Percentiles rank a stretch among this genome's conserved stretches.
phyloP scores from a whole-genome alignment of 1,140 invertebrate species.

The Pectinophora gossypiella region DNA sequence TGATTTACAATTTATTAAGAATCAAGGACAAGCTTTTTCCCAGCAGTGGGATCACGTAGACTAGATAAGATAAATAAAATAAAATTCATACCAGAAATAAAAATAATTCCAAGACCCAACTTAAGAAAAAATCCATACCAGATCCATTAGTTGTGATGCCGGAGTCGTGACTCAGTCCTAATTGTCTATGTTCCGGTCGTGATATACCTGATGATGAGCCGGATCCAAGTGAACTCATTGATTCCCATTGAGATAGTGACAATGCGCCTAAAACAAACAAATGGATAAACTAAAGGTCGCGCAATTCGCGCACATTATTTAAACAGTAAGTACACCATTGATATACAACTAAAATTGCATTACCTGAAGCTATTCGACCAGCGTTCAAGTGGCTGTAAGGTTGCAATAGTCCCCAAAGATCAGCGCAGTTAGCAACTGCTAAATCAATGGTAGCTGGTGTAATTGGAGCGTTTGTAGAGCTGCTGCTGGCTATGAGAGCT shows the following conservation, averaged over 20 bases:
- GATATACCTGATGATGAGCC: conserved; percentile 68
- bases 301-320: no score
- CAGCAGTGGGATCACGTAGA: no score
- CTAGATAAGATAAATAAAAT: background rate
- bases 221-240: conserved; percentile 83
- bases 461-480: conserved; percentile 71
- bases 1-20: no score
- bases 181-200: conserved; percentile 48
- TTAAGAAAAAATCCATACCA: conserved; percentile 33
- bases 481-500: conserved; percentile 81
- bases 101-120: background rate
- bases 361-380: conserved; percentile 89
- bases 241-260: conserved; percentile 91
- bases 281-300: no score
- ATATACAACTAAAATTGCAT: no score
- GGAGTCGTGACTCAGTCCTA: conserved; percentile 58
- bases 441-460: conserved; percentile 88
- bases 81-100: background rate
- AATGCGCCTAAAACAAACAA: conserved; percentile 79
- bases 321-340: no score
- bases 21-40: no score
- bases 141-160: conserved; percentile 73
- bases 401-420: conserved; percentile 92
- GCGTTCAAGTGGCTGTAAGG: conserved; percentile 93
- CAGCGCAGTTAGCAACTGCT: conserved; percentile 89